Evolutionary conservation across 1,140 invertebrate genomes (phyloP).

Genomic region (Drosophila elegans): DNA sequence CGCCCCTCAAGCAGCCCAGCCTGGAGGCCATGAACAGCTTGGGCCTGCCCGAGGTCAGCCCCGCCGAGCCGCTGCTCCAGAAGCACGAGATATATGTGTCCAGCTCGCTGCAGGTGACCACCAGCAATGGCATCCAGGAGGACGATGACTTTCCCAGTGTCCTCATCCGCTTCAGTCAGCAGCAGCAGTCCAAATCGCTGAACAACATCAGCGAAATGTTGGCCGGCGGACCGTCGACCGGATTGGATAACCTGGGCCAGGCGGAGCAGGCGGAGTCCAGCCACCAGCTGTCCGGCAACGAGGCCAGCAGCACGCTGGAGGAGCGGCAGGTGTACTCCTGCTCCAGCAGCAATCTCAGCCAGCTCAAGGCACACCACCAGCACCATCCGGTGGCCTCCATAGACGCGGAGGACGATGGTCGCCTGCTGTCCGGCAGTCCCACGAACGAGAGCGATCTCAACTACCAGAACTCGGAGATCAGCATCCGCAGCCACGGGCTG

Average conservation of each 20-base stretch:
- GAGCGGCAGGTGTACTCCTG: constrained; percentile 58
- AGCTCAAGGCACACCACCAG: constrained; percentile 83
- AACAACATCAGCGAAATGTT: constrained; percentile 79
- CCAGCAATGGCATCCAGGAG: constrained; percentile 64
- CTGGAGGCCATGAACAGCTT: constrained; percentile 82
- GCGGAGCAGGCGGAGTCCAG: not conserved
- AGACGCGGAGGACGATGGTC: constrained; percentile 31
- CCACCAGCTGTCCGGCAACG: constrained; percentile 5
- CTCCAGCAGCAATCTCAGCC: constrained; percentile 63
- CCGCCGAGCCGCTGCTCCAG: constrained; percentile 62
- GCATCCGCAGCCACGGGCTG: constrained; percentile 87
- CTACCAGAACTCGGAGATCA: constrained; percentile 88
- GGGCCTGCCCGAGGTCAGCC: constrained; percentile 63
- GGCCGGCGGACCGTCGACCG: not conserved
- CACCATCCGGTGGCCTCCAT: constrained; percentile 53
- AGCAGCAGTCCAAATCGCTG: constrained; percentile 79
- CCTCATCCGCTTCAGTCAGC: constrained; percentile 67
- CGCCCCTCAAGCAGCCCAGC: constrained; percentile 65
- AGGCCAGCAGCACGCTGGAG: constrained; percentile 17
- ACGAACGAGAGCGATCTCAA: constrained; percentile 87
- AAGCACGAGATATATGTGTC: constrained; percentile 80
- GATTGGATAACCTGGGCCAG: not conserved
- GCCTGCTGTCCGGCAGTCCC: constrained; percentile 85
- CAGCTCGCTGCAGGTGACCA: constrained; percentile 75
- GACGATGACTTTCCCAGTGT: constrained; percentile 70